Evolutionary conservation across 2,797 vertebrate genomes (phyloP).

Genomic region (Poecilia velifera): DNA sequence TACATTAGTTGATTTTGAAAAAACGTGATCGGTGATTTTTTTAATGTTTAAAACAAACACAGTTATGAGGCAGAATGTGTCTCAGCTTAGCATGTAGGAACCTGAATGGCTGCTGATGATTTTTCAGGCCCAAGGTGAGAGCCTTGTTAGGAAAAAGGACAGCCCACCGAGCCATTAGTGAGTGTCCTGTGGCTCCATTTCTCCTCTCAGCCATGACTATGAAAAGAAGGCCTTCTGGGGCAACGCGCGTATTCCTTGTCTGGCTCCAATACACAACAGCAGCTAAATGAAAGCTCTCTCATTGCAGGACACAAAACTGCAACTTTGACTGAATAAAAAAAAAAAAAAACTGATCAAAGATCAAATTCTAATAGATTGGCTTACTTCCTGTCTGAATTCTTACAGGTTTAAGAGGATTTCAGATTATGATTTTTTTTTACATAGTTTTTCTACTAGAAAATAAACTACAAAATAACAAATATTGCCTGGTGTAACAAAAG

Average conservation of each 20-base stretch:
- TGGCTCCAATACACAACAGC: constrained; percentile 83
- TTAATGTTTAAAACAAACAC: background rate
- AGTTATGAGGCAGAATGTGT: background rate
- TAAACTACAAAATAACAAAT: background rate
- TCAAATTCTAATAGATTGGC: background rate
- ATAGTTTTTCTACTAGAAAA: no score
- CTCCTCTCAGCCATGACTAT: constrained; percentile 74
- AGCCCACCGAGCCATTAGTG: constrained; percentile 47
- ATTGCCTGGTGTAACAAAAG: background rate
- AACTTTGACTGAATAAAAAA: background rate
- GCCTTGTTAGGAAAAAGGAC: constrained; percentile 55
- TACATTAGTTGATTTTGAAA: background rate
- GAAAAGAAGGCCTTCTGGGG: constrained; percentile 65
- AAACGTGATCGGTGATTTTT: background rate
- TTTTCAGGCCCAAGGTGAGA: constrained; percentile 48
- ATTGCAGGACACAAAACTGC: background rate
- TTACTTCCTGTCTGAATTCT: no score
- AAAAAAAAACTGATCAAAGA: background rate
- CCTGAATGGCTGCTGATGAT: constrained; percentile 22
- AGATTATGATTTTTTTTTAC: no score
- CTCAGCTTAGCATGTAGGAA: background rate
- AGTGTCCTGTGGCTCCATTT: constrained; percentile 43
- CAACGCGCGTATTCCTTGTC: constrained; percentile 79
- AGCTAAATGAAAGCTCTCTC: constrained; percentile 10
- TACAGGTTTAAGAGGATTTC: no score